Evolutionary conservation across 2,113 vertebrate species (phyloP), one percentile per base, ranked within the genome.

Genomic region (Rhinoptilus africanus): DNA sequence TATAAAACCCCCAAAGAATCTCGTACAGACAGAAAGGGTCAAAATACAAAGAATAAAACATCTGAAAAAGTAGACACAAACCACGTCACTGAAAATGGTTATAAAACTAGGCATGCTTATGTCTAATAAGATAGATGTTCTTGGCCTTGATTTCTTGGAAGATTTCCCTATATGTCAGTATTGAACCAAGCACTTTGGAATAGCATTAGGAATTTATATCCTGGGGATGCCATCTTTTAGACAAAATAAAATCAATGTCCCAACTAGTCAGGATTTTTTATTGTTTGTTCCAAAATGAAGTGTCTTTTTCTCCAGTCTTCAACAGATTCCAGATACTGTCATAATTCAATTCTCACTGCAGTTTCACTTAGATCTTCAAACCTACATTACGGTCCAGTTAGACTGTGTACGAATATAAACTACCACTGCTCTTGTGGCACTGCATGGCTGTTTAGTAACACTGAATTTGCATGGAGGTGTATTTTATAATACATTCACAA

Each of bases 71-170:
- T 64, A 74, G 81, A 57, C 45, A 54, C 41, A 91, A 90, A 43
- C 16, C 18, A 41, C 0, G 2, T 35, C 45, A 66, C 21, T 67
- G 54, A 80, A 84, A 94, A 76, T 20, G 24, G 60, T 71, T 91
- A 86, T 86, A 91, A 91, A 95, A 21, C 54, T 75, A 89, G 39
- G 35, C 77, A 86, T 75, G 39, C 62, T 72, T 84, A 48, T 17
- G 39, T 69, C 90, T 81, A 59, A 57, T 28, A 71, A 74, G 63
- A 94, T 18, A 78, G 53, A 63, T 91, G 48, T 43, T 67, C 60
- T 81, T 92, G 76, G 83, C 72, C 79, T 91, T 74, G 68, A 81
- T 86, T 94, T 92, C 60, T 81, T 90, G 88, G 93, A 93, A 89
- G 45, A 74, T 64, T 89, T 94, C 92, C 93, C 51, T 86, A 6